Conservation (phyloP, 2,888 invertebrate species). For the Leistus spinibarbis region DNA sequence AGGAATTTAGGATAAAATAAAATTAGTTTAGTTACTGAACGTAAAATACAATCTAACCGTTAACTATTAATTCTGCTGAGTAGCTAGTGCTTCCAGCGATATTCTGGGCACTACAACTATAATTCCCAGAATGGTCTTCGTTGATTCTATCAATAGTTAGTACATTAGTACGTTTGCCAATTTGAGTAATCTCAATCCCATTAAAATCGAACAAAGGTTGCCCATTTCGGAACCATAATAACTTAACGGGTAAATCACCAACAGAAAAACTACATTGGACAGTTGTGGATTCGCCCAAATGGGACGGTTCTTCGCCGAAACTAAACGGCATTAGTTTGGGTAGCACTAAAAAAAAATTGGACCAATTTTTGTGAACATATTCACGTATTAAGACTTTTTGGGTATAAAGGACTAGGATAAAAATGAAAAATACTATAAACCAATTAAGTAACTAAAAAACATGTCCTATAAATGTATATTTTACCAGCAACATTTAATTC, state of each 20-base stretch:
- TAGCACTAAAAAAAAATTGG: constrained; percentile 39
- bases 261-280: constrained; percentile 58
- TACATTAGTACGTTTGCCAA: constrained; percentile 46
- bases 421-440: not conserved
- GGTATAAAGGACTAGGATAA: not conserved
- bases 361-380: not conserved
- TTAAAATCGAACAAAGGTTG: constrained; percentile 48
- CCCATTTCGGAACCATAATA: constrained; percentile 18
- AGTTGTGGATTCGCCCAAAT: constrained; percentile 80
- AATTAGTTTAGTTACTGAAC: not conserved
- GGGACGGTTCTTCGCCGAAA: constrained; percentile 66
- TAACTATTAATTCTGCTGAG: constrained; percentile 68
- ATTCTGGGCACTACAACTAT: constrained; percentile 70
- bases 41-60: constrained; percentile 47
- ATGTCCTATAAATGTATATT: not conserved
- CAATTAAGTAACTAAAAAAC: not conserved
- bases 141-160: constrained; percentile 19
- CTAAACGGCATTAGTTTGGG: constrained; percentile 32
- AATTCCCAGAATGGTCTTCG: constrained; percentile 62
- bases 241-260: constrained; percentile 26
- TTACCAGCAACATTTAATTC: constrained; percentile 65
- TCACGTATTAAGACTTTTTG: not conserved
- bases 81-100: constrained; percentile 66
- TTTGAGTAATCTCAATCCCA: constrained; percentile 63
- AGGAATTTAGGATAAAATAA: not conserved